Evolutionary conservation across 2,888 invertebrate genomes (phyloP).

Genomic region (Caenorhabditis sinica): DNA sequence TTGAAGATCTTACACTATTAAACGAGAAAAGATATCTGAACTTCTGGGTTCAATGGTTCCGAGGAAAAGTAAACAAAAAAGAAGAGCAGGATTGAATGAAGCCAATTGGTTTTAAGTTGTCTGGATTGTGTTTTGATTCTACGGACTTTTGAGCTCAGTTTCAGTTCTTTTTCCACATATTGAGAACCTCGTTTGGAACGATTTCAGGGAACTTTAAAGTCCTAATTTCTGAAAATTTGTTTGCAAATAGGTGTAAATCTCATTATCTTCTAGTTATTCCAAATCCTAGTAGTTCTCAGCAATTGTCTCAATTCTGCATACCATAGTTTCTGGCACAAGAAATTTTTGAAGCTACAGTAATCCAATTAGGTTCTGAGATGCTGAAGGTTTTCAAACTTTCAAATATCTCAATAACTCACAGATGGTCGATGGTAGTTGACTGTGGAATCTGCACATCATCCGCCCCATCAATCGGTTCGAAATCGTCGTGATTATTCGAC

Average conservation of each 20-base stretch:
- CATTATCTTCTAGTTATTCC: too few relatives aligned
- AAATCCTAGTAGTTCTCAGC: too few relatives aligned
- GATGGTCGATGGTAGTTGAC: conserved; percentile 51
- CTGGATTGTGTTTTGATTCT: conserved; percentile 4
- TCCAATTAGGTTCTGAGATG: neutral
- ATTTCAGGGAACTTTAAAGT: too few relatives aligned
- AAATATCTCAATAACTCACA: conserved; percentile 41
- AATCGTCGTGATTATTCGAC: conserved; percentile 45
- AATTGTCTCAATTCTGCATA: neutral
- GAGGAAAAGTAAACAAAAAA: neutral
- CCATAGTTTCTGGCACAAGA: neutral
- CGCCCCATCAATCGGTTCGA: conserved; percentile 53
- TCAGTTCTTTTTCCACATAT: too few relatives aligned
- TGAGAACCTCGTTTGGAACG: too few relatives aligned
- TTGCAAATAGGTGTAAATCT: too few relatives aligned
- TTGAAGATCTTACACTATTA: neutral
- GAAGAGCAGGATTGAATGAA: neutral
- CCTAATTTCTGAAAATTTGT: neutral
- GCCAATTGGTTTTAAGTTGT: neutral
- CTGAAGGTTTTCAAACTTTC: neutral
- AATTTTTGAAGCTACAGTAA: neutral
- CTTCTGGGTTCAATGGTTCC: conserved; percentile 14
- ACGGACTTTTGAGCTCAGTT: too few relatives aligned
- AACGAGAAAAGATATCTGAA: neutral
- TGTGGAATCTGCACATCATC: conserved; percentile 21